Base-by-base conservation (phyloP, 1,140 invertebrate genomes). In the Drosophila insularis region DNA sequence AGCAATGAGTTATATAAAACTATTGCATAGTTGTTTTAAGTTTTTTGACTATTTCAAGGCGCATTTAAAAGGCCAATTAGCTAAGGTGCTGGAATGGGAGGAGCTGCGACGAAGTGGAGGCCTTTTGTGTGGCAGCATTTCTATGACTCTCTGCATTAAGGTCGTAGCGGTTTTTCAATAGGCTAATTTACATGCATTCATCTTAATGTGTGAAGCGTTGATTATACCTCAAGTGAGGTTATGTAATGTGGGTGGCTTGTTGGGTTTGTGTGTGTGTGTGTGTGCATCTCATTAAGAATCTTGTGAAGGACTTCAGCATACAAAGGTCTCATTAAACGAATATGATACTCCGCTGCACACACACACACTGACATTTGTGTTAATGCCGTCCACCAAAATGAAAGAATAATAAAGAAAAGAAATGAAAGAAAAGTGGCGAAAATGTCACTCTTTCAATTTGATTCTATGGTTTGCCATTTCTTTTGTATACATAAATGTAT, bases 41-140 rank as follows among this genome's bases (percentile, higher is more conserved):
- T 35, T 77, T 76, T 87, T 68, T 37, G 63, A 70, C 56, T 69
- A 56, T 68, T 82, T 89, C 81, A 86, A 82, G 82, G 84, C 11
- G 8, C 17, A 50, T 50, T 50, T 50, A 50, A 50, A 50, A 21
- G 21, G 53, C 21, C 66, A 71, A 76, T 72, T 87, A 81, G 78
- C 78, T 69, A 74, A 60, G 60, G 17, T 4, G 39, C n/a, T 53
- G 60, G 4, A 43, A 37, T 55, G 50, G 74, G 60, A 43, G 55
- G 40, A 60, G 31, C 4, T 19, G 46, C n/a, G 35, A 19, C 37
- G 17, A 11, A 31, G 27, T 50, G 70, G 27, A 17, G 59, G 65
- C 74, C 55, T 13, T 67, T 68, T 50, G 19, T 50, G 19, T 67
- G 59, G 55, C 14, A 46, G 55, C 43, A 46, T 46, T 46, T 46